Evolutionary conservation across 2,113 vertebrate genomes (phyloP).

Genomic region (Chaetorhynchus papuensis): DNA sequence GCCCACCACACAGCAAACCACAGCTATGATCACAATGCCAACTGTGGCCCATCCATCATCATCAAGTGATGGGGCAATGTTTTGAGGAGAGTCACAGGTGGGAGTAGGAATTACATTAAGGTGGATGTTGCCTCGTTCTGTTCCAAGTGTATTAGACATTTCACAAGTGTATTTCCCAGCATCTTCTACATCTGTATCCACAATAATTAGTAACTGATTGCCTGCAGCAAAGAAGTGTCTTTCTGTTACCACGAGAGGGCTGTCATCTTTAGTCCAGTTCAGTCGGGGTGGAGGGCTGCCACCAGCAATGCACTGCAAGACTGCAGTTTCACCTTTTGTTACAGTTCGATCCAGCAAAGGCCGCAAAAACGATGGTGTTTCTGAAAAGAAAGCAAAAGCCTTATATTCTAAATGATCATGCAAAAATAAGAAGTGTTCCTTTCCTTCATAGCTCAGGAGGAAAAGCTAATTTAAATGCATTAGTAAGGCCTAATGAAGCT

Average conservation of each 20-base stretch:
- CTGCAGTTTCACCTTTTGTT: slow-evolving; percentile 90
- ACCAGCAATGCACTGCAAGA: slow-evolving; percentile 93
- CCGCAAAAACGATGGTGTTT: slow-evolving; percentile 91
- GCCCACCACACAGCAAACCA: slow-evolving; percentile 98
- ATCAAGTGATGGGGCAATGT: slow-evolving; percentile 67
- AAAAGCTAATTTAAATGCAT: slow-evolving; percentile 13
- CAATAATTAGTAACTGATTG: slow-evolving; percentile 94
- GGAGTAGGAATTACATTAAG: slow-evolving; percentile 87
- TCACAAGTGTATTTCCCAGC: slow-evolving; percentile 93
- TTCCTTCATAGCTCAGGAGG: background rate
- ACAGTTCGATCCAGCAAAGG: slow-evolving; percentile 89
- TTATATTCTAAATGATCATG: background rate
- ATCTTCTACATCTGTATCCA: slow-evolving; percentile 86
- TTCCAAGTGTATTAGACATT: slow-evolving; percentile 95
- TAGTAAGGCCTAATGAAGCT: background rate
- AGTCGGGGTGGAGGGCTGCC: slow-evolving; percentile 88
- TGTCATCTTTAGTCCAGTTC: slow-evolving; percentile 98
- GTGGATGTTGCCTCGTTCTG: slow-evolving; percentile 85
- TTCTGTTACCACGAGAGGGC: slow-evolving; percentile 85
- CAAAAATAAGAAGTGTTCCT: background rate
- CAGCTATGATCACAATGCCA: slow-evolving; percentile 94
- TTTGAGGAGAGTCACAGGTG: slow-evolving; percentile 88
- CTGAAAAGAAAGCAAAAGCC: slow-evolving; percentile 63
- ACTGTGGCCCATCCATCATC: slow-evolving; percentile 93
- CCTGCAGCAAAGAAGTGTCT: slow-evolving; percentile 95